These are phyloP conservation scores for Scotopteryx bipunctaria DNA, from an alignment of 2,888 invertebrate genomes.

Conservation along the genomic window DNA sequence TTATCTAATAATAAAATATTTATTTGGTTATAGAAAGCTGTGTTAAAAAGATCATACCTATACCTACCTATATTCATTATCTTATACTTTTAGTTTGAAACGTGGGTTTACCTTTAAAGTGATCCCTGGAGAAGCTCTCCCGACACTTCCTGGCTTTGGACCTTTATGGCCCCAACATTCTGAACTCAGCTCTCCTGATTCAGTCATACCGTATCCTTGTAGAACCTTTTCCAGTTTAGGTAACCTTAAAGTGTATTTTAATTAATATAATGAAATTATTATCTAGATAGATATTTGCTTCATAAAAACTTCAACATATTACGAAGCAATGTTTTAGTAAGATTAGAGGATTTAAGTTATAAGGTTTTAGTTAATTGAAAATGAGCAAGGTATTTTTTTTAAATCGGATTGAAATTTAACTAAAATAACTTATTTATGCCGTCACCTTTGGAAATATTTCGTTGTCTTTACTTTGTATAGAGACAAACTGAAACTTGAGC, in stretches of 20 bases:
- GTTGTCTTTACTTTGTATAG: not conserved
- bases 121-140: slow-evolving; percentile 62
- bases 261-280: not conserved
- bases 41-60: too few relatives aligned
- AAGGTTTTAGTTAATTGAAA: too few relatives aligned
- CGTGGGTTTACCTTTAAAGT: slow-evolving; percentile 55
- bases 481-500: not conserved
- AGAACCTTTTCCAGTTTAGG: slow-evolving; percentile 52
- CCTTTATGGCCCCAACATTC: slow-evolving; percentile 63
- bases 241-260: slow-evolving; percentile 41
- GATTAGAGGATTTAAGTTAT: too few relatives aligned
- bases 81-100: slow-evolving; percentile 2
- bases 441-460: not conserved
- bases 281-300: too few relatives aligned
- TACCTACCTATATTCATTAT: too few relatives aligned
- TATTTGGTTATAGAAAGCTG: too few relatives aligned
- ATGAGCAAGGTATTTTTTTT: too few relatives aligned
- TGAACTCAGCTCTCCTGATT: slow-evolving; percentile 64
- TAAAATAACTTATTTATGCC: too few relatives aligned
- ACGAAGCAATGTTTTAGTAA: too few relatives aligned
- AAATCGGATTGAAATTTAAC: too few relatives aligned
- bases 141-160: slow-evolving; percentile 64
- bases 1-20: too few relatives aligned
- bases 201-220: slow-evolving; percentile 73
- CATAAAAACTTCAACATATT: too few relatives aligned